Evolutionary conservation across 2,888 invertebrate species (phyloP).

Genomic region (Imbricaverruca yamaguchii): DNA sequence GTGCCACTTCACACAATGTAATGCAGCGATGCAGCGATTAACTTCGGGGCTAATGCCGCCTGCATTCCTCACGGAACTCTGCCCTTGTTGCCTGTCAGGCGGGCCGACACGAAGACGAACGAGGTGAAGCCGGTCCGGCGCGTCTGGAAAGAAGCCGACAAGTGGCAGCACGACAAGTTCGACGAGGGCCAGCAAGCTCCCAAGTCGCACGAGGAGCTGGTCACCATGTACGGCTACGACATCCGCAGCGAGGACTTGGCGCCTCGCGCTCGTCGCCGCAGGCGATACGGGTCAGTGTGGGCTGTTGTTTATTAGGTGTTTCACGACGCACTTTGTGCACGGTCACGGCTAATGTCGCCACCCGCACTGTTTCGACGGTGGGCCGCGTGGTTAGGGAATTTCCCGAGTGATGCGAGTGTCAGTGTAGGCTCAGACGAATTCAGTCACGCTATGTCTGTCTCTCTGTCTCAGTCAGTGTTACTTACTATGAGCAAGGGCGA

Average conservation of each 20-base stretch:
- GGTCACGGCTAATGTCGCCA: too few species aligned
- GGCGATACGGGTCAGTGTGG: conserved; percentile 67
- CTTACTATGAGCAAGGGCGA: too few species aligned
- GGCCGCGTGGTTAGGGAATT: background rate
- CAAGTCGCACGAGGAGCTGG: conserved; percentile 74
- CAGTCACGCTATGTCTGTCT: too few species aligned
- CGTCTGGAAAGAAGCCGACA: conserved; percentile 51
- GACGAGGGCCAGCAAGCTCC: conserved; percentile 72
- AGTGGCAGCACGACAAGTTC: conserved; percentile 82
- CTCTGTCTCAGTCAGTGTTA: too few species aligned
- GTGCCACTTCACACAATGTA: background rate
- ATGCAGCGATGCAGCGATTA: background rate
- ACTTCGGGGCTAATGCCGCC: too few species aligned
- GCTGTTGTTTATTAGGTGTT: too few species aligned
- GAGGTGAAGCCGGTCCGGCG: conserved; percentile 38
- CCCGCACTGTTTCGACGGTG: background rate
- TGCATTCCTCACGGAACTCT: too few species aligned
- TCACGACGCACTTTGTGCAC: too few species aligned
- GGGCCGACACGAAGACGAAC: conserved; percentile 23
- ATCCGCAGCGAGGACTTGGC: conserved; percentile 87
- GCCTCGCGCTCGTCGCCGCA: conserved; percentile 68
- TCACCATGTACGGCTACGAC: conserved; percentile 85
- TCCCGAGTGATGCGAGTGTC: too few species aligned
- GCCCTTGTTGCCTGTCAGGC: background rate
- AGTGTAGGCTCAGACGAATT: too few species aligned